Evolutionary conservation across 2,113 vertebrate species (phyloP), one percentile per base, ranked within the genome.

Genomic region (Callithrix jacchus): DNA sequence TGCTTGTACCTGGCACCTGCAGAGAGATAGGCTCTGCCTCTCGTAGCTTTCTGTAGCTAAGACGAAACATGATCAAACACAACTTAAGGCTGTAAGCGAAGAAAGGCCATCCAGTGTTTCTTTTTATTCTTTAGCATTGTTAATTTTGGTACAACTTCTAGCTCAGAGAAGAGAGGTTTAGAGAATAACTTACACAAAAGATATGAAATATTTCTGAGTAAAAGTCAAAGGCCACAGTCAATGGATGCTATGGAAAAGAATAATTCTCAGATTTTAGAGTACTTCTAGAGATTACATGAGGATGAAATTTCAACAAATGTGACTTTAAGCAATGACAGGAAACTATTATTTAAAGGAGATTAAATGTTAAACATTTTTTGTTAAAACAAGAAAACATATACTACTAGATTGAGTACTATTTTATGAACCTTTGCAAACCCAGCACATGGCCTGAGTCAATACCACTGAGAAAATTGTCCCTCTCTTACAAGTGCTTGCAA

Each of bases 111-210:
- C 11, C 12, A 20, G 6, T 14, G 16, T 37, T 1, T 52, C 49
- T 90, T 80, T 79, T 92, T 96, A 70, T 93, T 79, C 47, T 74
- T 88, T 85, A 87, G 35, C 0, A 0, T 27, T 83, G 76, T 90
- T 96, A 95, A 95, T 91, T 83, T 86, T 85, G 83, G 30, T 7
- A 89, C 70, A 96, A 92, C 88, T 95, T 93, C 18, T 92, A 71
- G 49, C 91, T 90, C 49, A 11, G 37, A 68, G 45, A 94, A 8
- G 23, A 66, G 40, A 30, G 32, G 13, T 68, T 89, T 70, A 40
- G n/a, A 70, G 17, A 94, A 79, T 71, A 30, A 12, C 27, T 92
- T 76, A 89, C 74, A 87, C 74, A 94, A 85, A 94, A 85, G 27
- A 94, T 54, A 27, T 35, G 23, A 42, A 74, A 14, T 74, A 73